phyloP scores from a whole-genome alignment of 2,113 vertebrate species.

The Mugil cephalus region DNA sequence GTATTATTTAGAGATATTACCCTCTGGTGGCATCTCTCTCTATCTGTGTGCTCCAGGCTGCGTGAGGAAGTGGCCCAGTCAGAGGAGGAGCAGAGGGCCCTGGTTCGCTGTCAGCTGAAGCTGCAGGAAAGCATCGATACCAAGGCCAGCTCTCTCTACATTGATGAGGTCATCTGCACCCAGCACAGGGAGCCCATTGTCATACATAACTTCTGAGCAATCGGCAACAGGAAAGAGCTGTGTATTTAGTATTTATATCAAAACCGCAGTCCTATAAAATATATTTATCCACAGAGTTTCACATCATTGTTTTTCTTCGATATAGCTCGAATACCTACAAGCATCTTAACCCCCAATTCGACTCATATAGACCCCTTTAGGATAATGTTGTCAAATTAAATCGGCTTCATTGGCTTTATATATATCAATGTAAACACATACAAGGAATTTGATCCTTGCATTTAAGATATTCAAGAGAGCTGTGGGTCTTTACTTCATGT shows the following conservation, averaged over 20 bases:
- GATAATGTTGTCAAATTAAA: too few species aligned
- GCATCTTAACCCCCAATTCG: too few species aligned
- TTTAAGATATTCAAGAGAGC: too few species aligned
- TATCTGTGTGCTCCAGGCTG: conserved; percentile 80
- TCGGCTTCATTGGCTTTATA: too few species aligned
- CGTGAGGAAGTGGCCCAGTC: conserved; percentile 80
- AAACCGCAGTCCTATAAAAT: background rate
- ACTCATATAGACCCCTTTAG: too few species aligned
- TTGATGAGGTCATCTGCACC: conserved; percentile 91
- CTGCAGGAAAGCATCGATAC: conserved; percentile 90
- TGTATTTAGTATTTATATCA: background rate
- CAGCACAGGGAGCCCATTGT: conserved; percentile 85
- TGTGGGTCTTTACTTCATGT: too few species aligned
- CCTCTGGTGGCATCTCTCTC: background rate
- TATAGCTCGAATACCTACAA: too few species aligned
- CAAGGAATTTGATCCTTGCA: too few species aligned
- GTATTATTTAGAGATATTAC: background rate
- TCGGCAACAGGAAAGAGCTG: background rate
- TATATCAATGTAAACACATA: too few species aligned
- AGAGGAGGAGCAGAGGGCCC: conserved; percentile 82
- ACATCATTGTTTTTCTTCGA: background rate
- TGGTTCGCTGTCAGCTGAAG: conserved; percentile 84
- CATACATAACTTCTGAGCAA: conserved; percentile 81
- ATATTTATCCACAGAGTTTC: background rate
- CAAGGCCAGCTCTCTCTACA: conserved; percentile 89